Conservation (phyloP, 2,797 vertebrate species). For the Helicolenus hilgendorfi region DNA sequence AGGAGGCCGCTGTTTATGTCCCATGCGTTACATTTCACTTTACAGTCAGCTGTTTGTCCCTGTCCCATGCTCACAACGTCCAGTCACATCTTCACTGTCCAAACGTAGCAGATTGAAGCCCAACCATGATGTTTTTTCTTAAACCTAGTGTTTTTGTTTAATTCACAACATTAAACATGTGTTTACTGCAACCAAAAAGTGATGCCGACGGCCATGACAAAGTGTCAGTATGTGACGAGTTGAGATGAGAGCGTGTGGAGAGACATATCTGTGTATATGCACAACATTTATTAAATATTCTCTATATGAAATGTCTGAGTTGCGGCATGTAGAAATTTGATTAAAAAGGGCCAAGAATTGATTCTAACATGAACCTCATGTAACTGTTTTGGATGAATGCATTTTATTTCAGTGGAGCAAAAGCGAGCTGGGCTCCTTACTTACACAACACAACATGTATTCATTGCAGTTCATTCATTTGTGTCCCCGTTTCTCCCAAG, state of each 20-base stretch:
- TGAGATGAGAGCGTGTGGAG: too few species aligned
- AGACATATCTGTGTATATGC: background rate
- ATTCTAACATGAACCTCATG: background rate
- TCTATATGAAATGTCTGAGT: background rate
- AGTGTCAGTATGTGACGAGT: too few species aligned
- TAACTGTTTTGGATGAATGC: background rate
- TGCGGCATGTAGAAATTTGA: background rate
- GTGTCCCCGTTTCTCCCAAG: background rate
- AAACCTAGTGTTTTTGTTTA: too few species aligned
- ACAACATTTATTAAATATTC: background rate
- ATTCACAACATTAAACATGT: too few species aligned
- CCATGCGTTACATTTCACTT: too few species aligned
- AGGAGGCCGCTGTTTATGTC: too few species aligned
- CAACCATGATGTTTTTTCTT: too few species aligned
- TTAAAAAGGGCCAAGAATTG: background rate
- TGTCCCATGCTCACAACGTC: too few species aligned
- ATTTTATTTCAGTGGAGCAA: background rate
- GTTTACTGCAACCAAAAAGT: too few species aligned
- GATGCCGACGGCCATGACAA: accelerated
- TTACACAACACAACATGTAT: background rate
- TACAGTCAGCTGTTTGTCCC: too few species aligned
- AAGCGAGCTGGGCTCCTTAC: background rate
- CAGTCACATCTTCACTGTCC: too few species aligned
- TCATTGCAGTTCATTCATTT: background rate
- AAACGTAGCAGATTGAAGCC: too few species aligned